A percentile compares a stretch with the other conserved stretches of the same genome.
These are phyloP conservation scores for Patella depressa DNA, from an alignment of 2,888 invertebrate species.

Conservation along the genomic window DNA sequence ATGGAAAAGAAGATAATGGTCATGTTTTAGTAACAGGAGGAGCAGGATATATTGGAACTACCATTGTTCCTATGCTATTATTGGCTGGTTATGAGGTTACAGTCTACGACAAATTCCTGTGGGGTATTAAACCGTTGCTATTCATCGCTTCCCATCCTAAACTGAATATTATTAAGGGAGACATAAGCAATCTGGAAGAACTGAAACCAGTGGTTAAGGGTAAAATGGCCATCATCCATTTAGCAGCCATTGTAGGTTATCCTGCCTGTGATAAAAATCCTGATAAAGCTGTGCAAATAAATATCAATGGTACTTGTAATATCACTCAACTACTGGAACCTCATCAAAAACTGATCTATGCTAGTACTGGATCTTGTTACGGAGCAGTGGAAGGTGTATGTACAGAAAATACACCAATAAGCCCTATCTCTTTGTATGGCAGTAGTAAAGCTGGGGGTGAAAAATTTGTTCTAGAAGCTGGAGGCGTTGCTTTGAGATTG, in stretches of 20 bases:
- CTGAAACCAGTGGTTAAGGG: slow-evolving; percentile 53
- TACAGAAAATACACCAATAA: slow-evolving; percentile 67
- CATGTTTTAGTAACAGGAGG: slow-evolving; percentile 66
- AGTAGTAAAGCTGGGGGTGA: slow-evolving; percentile 68
- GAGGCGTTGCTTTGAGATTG: slow-evolving; percentile 66
- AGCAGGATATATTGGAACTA: slow-evolving; percentile 70
- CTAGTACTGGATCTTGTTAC: slow-evolving; percentile 70
- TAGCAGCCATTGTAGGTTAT: slow-evolving; percentile 71
- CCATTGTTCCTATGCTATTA: slow-evolving; percentile 66
- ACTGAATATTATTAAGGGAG: slow-evolving; percentile 55
- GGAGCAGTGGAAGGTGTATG: slow-evolving; percentile 68
- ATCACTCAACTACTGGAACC: slow-evolving; percentile 56
- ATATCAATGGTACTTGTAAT: slow-evolving; percentile 64
- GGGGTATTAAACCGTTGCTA: slow-evolving; percentile 64
- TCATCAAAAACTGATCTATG: slow-evolving; percentile 66
- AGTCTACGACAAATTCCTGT: slow-evolving; percentile 66
- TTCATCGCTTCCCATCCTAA: slow-evolving; percentile 50
- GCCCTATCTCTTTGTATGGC: slow-evolving; percentile 69
- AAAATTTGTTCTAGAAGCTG: slow-evolving; percentile 50
- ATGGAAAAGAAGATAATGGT: slow-evolving; percentile 15
- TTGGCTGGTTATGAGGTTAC: slow-evolving; percentile 66
- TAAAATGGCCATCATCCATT: slow-evolving; percentile 63
- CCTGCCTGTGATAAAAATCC: slow-evolving; percentile 70
- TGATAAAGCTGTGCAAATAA: slow-evolving; percentile 59
- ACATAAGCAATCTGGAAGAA: slow-evolving; percentile 57